These are phyloP conservation scores for Drosophila littoralis DNA, from an alignment of 1,140 invertebrate species.

Conservation along the genomic window DNA sequence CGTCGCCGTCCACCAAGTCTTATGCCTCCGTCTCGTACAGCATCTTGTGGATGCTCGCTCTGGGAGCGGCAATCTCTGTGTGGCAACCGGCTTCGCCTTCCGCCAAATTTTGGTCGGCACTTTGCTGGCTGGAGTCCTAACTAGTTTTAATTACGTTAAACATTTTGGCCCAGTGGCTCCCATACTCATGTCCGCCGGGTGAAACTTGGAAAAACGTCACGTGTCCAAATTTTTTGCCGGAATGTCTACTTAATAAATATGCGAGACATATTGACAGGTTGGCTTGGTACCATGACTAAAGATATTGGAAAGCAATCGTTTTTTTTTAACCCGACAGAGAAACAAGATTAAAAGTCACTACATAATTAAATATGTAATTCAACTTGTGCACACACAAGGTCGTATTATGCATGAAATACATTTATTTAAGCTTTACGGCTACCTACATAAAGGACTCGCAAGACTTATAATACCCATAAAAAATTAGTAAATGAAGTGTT, in stretches of 20 bases:
- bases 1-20: constrained; percentile 25
- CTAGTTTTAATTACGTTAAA: constrained; percentile 80
- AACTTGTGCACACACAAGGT: too few species aligned
- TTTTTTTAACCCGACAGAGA: not conserved
- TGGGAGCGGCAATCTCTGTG: constrained; percentile 8
- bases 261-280: not conserved
- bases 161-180: constrained; percentile 55
- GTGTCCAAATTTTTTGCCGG: not conserved
- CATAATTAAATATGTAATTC: too few species aligned
- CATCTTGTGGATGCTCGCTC: not conserved
- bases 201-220: not conserved
- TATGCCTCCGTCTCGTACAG: constrained; percentile 15
- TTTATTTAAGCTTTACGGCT: too few species aligned
- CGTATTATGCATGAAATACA: too few species aligned
- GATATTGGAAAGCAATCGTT: not conserved
- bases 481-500: too few species aligned
- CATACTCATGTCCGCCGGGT: not conserved
- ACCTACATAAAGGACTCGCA: too few species aligned
- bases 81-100: not conserved
- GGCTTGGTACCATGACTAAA: not conserved
- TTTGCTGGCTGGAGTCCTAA: constrained; percentile 43
- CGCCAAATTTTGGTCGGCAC: constrained; percentile 47
- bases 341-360: too few species aligned
- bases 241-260: not conserved
- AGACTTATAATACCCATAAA: too few species aligned